Conservation (phyloP, 23 tunicate genomes). For the Clavelina lepadiformis region DNA sequence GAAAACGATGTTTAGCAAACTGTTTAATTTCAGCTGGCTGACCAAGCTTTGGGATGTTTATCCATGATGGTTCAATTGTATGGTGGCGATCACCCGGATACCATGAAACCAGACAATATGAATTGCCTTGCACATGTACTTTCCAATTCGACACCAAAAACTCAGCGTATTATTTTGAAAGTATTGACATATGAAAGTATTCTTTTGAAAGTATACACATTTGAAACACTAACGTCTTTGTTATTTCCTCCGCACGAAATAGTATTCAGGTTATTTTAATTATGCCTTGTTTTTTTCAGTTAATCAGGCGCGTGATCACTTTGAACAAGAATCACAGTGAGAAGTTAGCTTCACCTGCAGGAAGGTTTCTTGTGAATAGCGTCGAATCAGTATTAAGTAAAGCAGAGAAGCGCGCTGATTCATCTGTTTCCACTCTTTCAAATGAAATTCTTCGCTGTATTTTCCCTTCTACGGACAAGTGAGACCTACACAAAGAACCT, state of each 20-base stretch:
- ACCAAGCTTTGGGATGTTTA: slow-evolving; percentile 64
- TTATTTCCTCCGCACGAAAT: not conserved
- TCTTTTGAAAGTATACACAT: not conserved
- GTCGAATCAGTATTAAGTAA: slow-evolving; percentile 12
- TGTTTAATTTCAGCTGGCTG: slow-evolving; percentile 49
- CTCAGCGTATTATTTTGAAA: slow-evolving; percentile 67
- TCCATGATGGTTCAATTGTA: slow-evolving; percentile 84
- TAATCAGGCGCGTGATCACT: slow-evolving; percentile 60
- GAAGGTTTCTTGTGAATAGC: slow-evolving; percentile 3
- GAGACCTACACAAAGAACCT: no score
- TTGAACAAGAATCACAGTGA: slow-evolving; percentile 74
- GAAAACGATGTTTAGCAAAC: not conserved
- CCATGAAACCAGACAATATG: slow-evolving; percentile 70
- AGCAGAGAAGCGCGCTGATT: slow-evolving; percentile 25
- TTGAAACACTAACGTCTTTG: not conserved
- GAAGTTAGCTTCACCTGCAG: slow-evolving; percentile 9
- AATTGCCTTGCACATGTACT: slow-evolving; percentile 65
- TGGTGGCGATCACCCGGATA: slow-evolving; percentile 96
- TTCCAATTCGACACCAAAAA: slow-evolving; percentile 37
- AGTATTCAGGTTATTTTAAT: not conserved
- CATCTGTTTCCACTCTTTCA: slow-evolving; percentile 9
- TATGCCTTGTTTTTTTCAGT: slow-evolving; percentile 19
- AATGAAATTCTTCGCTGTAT: slow-evolving; percentile 13
- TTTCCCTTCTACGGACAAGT: no score
- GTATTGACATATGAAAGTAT: slow-evolving; percentile 1